A percentile compares a stretch with the other conserved stretches of the same genome.
Evolutionary conservation across 1,140 invertebrate genomes (phyloP).

Genomic region (Scylla paramamosain): DNA sequence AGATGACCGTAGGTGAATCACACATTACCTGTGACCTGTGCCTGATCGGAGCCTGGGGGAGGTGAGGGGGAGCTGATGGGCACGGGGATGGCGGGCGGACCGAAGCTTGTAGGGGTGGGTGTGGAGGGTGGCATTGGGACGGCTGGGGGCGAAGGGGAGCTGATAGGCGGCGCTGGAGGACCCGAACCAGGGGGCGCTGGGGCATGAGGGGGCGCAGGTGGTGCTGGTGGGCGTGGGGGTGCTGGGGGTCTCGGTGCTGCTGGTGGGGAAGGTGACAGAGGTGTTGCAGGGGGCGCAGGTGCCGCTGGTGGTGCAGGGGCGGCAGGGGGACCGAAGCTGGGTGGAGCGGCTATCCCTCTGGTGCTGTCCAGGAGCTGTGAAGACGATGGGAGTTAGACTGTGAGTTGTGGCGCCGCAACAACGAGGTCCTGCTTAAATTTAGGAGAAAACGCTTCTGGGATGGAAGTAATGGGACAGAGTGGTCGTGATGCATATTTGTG

Average conservation of each 20-base stretch:
- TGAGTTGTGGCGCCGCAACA: background rate
- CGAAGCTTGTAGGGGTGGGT: conserved; percentile 48
- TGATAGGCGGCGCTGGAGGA: background rate
- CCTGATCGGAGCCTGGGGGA: conserved; percentile 57
- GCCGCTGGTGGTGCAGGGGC: background rate
- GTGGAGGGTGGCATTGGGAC: conserved; percentile 54
- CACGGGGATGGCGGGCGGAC: conserved; percentile 47
- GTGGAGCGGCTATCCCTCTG: background rate
- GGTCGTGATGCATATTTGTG: background rate
- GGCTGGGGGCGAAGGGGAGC: conserved; percentile 47
- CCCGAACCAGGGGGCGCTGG: conserved; percentile 13
- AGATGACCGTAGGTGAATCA: too few relatives aligned
- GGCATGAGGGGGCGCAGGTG: background rate
- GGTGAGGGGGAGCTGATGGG: conserved; percentile 59
- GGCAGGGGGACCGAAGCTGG: too few relatives aligned
- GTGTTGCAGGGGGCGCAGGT: background rate
- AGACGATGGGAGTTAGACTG: background rate
- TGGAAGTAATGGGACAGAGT: background rate
- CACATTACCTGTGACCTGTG: conserved; percentile 52
- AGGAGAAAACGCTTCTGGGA: background rate
- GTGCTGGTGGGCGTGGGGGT: background rate
- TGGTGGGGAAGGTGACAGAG: background rate
- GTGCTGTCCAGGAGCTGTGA: background rate
- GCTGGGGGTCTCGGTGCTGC: background rate
- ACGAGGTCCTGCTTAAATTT: background rate